Conservation (phyloP, 2,888 invertebrate species). For the Notodonta dromedarius region DNA sequence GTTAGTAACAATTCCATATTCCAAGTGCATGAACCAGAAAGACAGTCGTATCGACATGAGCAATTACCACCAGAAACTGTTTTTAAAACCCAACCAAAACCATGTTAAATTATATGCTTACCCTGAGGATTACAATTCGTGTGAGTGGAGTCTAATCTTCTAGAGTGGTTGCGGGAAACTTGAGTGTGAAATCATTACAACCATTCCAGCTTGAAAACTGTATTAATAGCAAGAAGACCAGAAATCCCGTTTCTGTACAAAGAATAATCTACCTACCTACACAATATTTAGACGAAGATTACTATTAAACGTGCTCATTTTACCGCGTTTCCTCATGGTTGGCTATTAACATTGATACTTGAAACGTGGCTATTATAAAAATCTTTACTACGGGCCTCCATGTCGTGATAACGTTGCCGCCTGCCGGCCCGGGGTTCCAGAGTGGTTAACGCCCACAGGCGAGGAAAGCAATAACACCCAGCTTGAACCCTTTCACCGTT, state of each 20-base stretch:
- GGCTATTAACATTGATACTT: constrained; percentile 10
- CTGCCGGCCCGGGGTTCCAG: constrained; percentile 12
- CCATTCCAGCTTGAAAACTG: too few relatives aligned
- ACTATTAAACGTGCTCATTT: constrained; percentile 9
- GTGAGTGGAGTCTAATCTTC: too few relatives aligned
- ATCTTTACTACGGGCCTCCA: constrained; percentile 23
- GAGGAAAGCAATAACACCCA: constrained; percentile 34
- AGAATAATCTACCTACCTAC: too few relatives aligned
- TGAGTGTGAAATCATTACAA: too few relatives aligned
- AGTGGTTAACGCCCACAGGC: constrained; percentile 20
- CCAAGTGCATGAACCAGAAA: constrained; percentile 31
- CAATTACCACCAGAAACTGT: constrained; percentile 17
- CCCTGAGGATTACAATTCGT: too few relatives aligned
- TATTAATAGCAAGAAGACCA: too few relatives aligned
- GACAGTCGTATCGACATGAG: background rate
- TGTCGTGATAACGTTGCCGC: constrained; percentile 12
- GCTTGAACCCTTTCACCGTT: constrained; percentile 40
- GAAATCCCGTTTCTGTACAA: too few relatives aligned
- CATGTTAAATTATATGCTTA: background rate
- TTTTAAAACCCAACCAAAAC: background rate
- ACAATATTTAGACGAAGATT: too few relatives aligned
- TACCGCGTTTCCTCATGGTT: constrained; percentile 7
- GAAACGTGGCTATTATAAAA: constrained; percentile 18
- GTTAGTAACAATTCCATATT: constrained; percentile 36
- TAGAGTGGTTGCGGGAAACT: too few relatives aligned